Evolutionary conservation across 1,140 invertebrate genomes (phyloP), one percentile per base, ranked within the genome.

Genomic region (Aphis craccivora): DNA sequence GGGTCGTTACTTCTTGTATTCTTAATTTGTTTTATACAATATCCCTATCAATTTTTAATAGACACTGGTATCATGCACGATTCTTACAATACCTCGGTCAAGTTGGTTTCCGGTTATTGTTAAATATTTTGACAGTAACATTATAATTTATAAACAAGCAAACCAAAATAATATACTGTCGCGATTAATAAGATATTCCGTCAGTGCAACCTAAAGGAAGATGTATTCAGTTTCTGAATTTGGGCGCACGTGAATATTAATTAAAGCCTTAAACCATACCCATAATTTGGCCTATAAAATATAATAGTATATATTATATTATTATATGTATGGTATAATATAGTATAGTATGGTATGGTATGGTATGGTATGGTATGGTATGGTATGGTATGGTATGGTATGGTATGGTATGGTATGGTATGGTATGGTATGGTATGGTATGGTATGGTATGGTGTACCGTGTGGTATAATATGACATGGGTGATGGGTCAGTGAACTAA

Each of bases 71-170:
- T 51, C 45, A n/a, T 51, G 86, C 14, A n/a, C 86, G 35, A 23
- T 22, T 88, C n/a, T 14, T 76, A n/a, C 14, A 76, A 76, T 76
- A 76, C 60, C 30, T n/a, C 60, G 60, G 60, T 53, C 30, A 35
- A 35, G n/a, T 88, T n/a, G 87, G 87, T 88, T 88, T 88, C 87
- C 87, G 87, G 87, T 88, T 88, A 88, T 88, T 88, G 87, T 88
- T 88, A 51, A 40, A 87, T 48, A 45, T 48, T 87, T 87, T 87
- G 84, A 87, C 84, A 48, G 84, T 87, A n/a, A 87, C 30, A 87
- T 45, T 48, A 30, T 48, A 51, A 88, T 37, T 51, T 51, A 88
- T 88, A 88, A 88, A 9, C 87, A 18, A 30, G 30, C 86, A 6
- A 30, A n/a, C 45, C 25, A 60, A 60, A 30, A 76, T 14, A n/a